Percentiles rank a stretch among this genome's conserved stretches.
These are phyloP conservation scores for Phocides pigmalion DNA, from an alignment of 1,140 invertebrate genomes.

Conservation along the genomic window DNA sequence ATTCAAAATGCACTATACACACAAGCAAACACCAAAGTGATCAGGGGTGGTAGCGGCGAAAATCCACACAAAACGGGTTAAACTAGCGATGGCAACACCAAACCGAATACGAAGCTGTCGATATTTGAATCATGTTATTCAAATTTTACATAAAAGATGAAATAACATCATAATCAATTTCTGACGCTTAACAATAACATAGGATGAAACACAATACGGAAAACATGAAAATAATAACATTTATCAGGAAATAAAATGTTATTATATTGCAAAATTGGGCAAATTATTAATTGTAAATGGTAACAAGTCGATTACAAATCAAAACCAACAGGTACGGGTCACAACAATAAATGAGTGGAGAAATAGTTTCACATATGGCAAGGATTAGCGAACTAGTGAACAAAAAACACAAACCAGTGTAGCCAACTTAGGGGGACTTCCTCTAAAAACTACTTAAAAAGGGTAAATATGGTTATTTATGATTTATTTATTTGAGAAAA, in stretches of 20 bases:
- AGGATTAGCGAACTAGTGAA: constrained; percentile 34
- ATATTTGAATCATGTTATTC: background rate
- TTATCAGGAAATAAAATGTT: background rate
- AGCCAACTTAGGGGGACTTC: background rate
- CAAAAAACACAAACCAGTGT: constrained; percentile 15
- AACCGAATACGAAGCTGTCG: background rate
- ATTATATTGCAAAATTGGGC: constrained; percentile 2
- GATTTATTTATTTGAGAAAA: no score
- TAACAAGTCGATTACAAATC: background rate
- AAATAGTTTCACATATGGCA: constrained; percentile 15
- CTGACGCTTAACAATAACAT: background rate
- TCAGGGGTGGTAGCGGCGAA: constrained; percentile 23
- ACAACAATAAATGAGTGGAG: constrained; percentile 2
- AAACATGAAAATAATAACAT: background rate
- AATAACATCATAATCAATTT: no score
- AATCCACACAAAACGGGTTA: constrained; percentile 32
- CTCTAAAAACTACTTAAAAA: no score
- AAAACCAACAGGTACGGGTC: constrained; percentile 15
- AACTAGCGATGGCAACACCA: constrained; percentile 24
- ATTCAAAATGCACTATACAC: background rate
- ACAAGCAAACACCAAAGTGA: constrained; percentile 10
- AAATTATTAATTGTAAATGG: constrained; percentile 5
- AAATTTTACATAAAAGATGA: background rate
- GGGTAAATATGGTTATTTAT: no score
- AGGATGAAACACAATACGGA: background rate